Evolutionary conservation across 2,888 invertebrate genomes (phyloP).

Genomic region (Cerastis rubricosa): DNA sequence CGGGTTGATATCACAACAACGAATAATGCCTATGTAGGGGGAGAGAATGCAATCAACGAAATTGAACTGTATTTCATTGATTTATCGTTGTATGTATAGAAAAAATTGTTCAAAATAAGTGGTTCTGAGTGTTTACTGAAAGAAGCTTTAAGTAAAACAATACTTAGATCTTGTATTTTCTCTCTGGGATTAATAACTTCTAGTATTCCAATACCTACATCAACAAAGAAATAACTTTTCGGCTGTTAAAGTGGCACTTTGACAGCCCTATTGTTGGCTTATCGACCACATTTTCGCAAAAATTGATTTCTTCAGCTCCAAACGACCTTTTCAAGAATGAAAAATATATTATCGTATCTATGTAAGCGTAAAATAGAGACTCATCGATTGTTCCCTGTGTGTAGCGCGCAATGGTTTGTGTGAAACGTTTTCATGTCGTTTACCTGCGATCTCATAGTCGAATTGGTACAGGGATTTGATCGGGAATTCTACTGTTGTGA

Average conservation of each 20-base stretch:
- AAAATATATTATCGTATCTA: slow-evolving; percentile 25
- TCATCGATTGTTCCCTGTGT: slow-evolving; percentile 27
- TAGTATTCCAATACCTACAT: background rate
- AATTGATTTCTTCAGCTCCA: slow-evolving; percentile 2
- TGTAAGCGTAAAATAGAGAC: slow-evolving; percentile 52
- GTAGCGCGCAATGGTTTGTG: slow-evolving; percentile 57
- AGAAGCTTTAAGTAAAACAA: background rate
- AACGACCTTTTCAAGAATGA: slow-evolving; percentile 19
- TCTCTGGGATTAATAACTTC: background rate
- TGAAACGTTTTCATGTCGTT: slow-evolving; percentile 53
- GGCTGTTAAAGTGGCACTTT: slow-evolving; percentile 9
- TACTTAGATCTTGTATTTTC: background rate
- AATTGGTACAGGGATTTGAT: slow-evolving; percentile 43
- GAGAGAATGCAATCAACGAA: background rate
- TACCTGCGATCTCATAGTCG: slow-evolving; percentile 41
- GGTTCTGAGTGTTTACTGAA: background rate
- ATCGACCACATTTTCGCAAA: slow-evolving; percentile 17
- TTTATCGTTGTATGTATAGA: background rate
- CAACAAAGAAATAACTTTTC: slow-evolving; percentile 25
- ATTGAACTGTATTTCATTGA: background rate
- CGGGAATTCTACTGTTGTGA: slow-evolving; percentile 32
- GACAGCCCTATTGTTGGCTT: slow-evolving; percentile 24
- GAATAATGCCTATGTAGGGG: background rate
- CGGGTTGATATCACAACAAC: slow-evolving; percentile 7
- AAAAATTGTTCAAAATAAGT: too few species aligned